Conservation (phyloP, 2,888 invertebrate species). For the Tiliacea aurago region DNA sequence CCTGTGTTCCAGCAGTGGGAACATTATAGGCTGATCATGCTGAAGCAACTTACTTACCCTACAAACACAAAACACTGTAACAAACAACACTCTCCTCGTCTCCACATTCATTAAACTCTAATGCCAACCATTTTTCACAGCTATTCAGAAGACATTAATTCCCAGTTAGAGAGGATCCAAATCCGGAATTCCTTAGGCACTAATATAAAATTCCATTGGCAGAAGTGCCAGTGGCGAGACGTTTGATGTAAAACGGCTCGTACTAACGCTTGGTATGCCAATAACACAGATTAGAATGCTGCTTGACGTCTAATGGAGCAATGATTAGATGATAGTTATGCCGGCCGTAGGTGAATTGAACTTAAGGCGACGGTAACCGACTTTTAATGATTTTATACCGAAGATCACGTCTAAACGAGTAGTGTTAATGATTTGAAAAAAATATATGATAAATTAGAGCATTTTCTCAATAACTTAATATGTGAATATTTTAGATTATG, state of each 20-base stretch:
- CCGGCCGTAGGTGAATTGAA: constrained; percentile 46
- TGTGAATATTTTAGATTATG: too few relatives aligned
- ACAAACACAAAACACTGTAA: constrained; percentile 6
- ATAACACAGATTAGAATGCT: constrained; percentile 58
- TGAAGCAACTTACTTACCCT: too few relatives aligned
- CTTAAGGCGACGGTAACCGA: too few relatives aligned
- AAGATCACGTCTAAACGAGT: too few relatives aligned
- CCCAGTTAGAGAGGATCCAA: constrained; percentile 49
- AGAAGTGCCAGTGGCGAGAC: constrained; percentile 53
- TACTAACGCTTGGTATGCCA: constrained; percentile 57
- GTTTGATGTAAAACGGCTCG: constrained; percentile 55
- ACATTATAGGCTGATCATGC: too few relatives aligned
- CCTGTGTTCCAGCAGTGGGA: too few relatives aligned
- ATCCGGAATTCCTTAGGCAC: constrained; percentile 58
- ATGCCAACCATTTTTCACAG: constrained; percentile 33
- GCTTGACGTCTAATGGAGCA: constrained; percentile 46
- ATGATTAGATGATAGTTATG: constrained; percentile 53
- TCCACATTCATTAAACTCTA: constrained; percentile 33
- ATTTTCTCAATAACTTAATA: too few relatives aligned
- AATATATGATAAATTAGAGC: too few relatives aligned
- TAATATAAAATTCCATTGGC: constrained; percentile 61
- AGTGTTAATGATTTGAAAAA: too few relatives aligned
- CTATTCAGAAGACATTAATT: constrained; percentile 60
- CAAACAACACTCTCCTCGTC: constrained; percentile 16
- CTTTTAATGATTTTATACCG: too few relatives aligned